These are phyloP conservation scores for Odontomachus brunneus DNA, from an alignment of 1,140 invertebrate species.

Conservation along the genomic window DNA sequence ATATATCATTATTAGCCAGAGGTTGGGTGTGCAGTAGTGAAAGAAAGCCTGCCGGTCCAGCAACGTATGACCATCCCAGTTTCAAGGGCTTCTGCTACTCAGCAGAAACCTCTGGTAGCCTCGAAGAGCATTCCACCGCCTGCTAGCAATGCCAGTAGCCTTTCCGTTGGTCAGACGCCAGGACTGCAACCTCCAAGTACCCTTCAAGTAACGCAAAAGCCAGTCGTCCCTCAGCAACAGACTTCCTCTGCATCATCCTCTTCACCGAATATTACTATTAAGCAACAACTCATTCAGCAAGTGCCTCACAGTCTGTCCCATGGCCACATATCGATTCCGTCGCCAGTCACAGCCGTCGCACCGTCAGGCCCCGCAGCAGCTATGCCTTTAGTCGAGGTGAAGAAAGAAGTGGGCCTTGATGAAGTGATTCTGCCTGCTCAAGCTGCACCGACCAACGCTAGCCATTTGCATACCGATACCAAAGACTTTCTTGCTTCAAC, in stretches of 20 bases:
- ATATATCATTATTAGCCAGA: slow-evolving; percentile 18
- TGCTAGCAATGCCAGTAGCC: slow-evolving; percentile 33
- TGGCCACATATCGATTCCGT: slow-evolving; percentile 76
- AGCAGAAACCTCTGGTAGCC: slow-evolving; percentile 16
- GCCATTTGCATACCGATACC: slow-evolving; percentile 81
- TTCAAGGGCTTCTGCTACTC: neutral
- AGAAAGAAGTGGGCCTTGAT: slow-evolving; percentile 83
- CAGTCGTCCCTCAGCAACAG: slow-evolving; percentile 61
- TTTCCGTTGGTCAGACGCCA: slow-evolving; percentile 47
- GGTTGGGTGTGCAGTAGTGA: neutral
- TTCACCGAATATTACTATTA: slow-evolving; percentile 64
- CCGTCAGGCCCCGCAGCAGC: slow-evolving; percentile 57
- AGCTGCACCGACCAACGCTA: slow-evolving; percentile 67
- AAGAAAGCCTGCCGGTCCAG: neutral
- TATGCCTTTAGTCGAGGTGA: slow-evolving; percentile 85
- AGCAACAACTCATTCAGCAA: slow-evolving; percentile 72
- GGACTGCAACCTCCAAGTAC: slow-evolving; percentile 41
- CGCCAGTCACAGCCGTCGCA: slow-evolving; percentile 50
- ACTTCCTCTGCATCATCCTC: slow-evolving; percentile 6
- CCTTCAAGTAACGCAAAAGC: slow-evolving; percentile 52
- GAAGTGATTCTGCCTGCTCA: slow-evolving; percentile 78
- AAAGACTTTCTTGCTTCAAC: slow-evolving; percentile 84
- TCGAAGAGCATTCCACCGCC: slow-evolving; percentile 6
- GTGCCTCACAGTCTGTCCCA: slow-evolving; percentile 70
- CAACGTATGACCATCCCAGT: slow-evolving; percentile 31